Evolutionary conservation across 2,113 vertebrate species (phyloP), one percentile per base, ranked within the genome.

Genomic region (Notarius quadriscutis): DNA sequence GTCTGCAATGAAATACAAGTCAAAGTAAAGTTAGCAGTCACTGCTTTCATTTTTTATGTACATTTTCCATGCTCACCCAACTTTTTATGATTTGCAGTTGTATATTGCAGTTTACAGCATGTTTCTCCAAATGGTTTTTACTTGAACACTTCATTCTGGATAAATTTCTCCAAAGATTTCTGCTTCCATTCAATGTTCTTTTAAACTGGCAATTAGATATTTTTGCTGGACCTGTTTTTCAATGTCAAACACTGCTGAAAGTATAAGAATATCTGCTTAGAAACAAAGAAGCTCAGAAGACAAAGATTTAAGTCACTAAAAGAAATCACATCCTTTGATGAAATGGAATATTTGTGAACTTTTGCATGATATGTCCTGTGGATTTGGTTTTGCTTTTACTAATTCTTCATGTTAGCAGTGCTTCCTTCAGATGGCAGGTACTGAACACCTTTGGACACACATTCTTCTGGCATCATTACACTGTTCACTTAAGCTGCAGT

Each of bases 341-440:
- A 9, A 3, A 83, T 69, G 51, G 8, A 30, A 65, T 71, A 71
- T 62, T 41, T 72, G 51, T 85, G 22, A 27, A 69, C n/a, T 22
- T 67, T 55, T 55, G 80, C 72, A 86, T 79, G 81, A 51, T 62
- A 25, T 71, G 18, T 2, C 34, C 3, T 34, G 4, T 83, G 15
- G 63, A 86, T 72, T 72, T 60, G 50, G 67, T 15, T 78, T 30
- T 87, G 63, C 57, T 80, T 25, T 51, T 57, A 71, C 60, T 84
- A 30, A 85, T 85, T 14, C 34, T 51, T 82, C 50, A 83, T 82
- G 78, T 69, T 85, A 89, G 84, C 69, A 78, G 25, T 67, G n/a
- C 65, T 88, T 77, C 17, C 72, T 60, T 65, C 51, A 83, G 71
- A 69, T 50, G 14, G 17, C 84, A 65, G 53, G 81, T 81, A 12